phyloP scores from a whole-genome alignment of 1,140 invertebrate species.

The Papilio polytes region DNA sequence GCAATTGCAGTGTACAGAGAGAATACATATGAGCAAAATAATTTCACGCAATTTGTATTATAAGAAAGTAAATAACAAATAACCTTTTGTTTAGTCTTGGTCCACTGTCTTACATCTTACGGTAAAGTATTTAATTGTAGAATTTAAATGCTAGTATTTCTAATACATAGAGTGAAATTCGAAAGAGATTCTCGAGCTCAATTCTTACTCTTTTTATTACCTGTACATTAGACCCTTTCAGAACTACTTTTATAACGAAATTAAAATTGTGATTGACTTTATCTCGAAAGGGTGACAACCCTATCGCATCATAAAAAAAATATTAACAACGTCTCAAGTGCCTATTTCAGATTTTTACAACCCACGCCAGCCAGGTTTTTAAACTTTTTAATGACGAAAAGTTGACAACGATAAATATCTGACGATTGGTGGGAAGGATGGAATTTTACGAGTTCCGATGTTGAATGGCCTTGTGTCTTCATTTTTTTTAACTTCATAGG shows the following conservation, averaged over 20 bases:
- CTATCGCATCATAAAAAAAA: not conserved
- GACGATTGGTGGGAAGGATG: not conserved
- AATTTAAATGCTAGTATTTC: too few species aligned
- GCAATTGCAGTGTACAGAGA: not conserved
- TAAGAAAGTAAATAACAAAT: not conserved
- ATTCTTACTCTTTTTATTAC: too few species aligned
- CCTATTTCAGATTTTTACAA: slow-evolving; percentile 5
- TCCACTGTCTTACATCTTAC: not conserved
- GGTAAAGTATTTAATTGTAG: too few species aligned
- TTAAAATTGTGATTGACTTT: not conserved
- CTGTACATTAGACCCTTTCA: too few species aligned
- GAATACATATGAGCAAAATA: not conserved
- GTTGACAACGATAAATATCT: not conserved
- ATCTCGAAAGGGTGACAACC: not conserved
- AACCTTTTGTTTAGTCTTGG: not conserved
- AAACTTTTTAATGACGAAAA: slow-evolving; percentile 13
- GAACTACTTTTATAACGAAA: not conserved
- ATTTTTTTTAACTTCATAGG: not conserved
- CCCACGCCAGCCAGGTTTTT: not conserved
- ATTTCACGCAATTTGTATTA: not conserved
- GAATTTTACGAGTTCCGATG: not conserved
- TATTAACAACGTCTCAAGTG: slow-evolving; percentile 18
- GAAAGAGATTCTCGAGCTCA: too few species aligned
- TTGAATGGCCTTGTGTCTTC: too few species aligned
- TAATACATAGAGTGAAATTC: too few species aligned